These are phyloP conservation scores for Pangasianodon hypophthalmus DNA, from an alignment of 2,113 vertebrate species.

Conservation along the genomic window DNA sequence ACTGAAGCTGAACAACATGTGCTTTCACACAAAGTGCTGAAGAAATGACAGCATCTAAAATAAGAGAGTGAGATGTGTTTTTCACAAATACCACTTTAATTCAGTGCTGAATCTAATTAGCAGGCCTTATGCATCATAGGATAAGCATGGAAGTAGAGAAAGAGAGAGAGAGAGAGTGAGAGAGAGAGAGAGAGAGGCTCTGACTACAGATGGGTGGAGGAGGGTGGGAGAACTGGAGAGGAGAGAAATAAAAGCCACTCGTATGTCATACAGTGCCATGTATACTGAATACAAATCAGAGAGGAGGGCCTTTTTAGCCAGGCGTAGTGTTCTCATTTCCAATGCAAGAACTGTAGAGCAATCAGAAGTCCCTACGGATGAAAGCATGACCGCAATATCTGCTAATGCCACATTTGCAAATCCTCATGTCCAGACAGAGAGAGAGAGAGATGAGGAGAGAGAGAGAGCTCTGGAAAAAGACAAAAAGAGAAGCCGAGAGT, in stretches of 20 bases:
- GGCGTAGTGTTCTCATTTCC: constrained; percentile 86
- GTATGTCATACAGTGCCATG: constrained; percentile 89
- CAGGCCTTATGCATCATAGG: constrained; percentile 5
- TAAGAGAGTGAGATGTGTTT: not conserved
- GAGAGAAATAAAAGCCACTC: constrained; percentile 58
- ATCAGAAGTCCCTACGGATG: constrained; percentile 90
- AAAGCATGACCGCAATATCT: constrained; percentile 91
- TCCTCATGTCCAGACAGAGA: constrained; percentile 79
- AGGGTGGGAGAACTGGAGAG: not conserved
- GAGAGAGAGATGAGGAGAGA: constrained; percentile 61
- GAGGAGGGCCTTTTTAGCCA: constrained; percentile 75
- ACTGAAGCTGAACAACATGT: not conserved
- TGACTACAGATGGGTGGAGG: constrained; percentile 7
- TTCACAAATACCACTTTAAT: not conserved
- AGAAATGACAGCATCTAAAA: not conserved
- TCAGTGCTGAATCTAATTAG: constrained; percentile 38
- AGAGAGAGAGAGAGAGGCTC: not conserved
- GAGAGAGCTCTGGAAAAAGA: constrained; percentile 61
- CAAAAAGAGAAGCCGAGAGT: constrained; percentile 54
- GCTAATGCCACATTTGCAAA: constrained; percentile 99
- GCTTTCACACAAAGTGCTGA: not conserved
- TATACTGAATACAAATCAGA: constrained; percentile 95
- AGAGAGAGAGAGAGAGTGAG: constrained; percentile 6
- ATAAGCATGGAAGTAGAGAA: not conserved
- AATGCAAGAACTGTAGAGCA: constrained; percentile 91